These are phyloP conservation scores for Leptatherina wallacei DNA, from an alignment of 2,797 vertebrate species.

Conservation along the genomic window DNA sequence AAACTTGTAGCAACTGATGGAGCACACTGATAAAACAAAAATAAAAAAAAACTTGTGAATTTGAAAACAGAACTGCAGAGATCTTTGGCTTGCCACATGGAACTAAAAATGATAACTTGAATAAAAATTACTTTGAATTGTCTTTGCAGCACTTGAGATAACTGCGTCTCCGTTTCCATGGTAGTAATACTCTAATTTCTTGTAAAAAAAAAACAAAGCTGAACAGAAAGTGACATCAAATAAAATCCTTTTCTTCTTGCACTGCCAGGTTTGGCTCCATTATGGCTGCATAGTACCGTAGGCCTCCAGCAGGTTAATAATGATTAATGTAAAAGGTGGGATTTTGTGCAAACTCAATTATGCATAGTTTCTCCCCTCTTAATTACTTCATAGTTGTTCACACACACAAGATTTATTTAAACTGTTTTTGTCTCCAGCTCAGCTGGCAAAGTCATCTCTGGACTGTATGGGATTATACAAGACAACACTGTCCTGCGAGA, in stretches of 20 bases:
- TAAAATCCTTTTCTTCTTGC: background rate
- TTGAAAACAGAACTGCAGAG: slow-evolving; percentile 3
- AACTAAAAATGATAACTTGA: slow-evolving; percentile 15
- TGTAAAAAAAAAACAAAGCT: slow-evolving; percentile 6
- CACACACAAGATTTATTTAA: no score
- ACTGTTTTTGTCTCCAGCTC: slow-evolving; percentile 1
- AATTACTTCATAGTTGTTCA: background rate
- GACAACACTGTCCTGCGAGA: background rate
- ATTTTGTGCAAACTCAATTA: background rate
- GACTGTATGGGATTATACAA: slow-evolving; percentile 18
- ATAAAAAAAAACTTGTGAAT: slow-evolving; percentile 5
- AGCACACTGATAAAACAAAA: background rate
- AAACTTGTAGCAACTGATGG: background rate
- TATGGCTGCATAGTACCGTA: background rate
- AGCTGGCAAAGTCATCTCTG: slow-evolving; percentile 1
- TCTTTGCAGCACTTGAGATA: slow-evolving; percentile 8
- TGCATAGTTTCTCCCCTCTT: background rate
- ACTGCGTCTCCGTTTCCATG: background rate
- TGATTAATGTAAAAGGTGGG: background rate
- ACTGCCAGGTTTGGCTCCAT: background rate
- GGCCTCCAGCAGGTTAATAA: background rate
- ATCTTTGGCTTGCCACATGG: slow-evolving; percentile 13
- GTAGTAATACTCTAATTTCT: background rate
- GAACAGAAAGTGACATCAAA: background rate
- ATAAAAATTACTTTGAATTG: slow-evolving; percentile 19